phyloP scores from a whole-genome alignment of 2,888 invertebrate genomes.

The Adelphocoris suturalis region DNA sequence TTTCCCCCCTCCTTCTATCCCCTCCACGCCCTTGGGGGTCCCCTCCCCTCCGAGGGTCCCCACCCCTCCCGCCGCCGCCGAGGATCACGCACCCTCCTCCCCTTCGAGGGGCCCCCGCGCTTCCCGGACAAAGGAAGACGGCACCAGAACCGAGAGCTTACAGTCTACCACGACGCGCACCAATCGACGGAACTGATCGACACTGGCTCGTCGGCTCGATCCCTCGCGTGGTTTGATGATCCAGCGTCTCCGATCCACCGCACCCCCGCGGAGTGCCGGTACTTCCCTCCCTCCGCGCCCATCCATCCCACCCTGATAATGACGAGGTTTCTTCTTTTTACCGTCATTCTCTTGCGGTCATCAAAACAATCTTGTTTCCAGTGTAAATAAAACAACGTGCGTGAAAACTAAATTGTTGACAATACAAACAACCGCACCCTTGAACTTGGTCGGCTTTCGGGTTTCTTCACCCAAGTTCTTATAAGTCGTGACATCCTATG shows the following conservation, averaged over 20 bases:
- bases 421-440: neutral
- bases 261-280: conserved; percentile 18
- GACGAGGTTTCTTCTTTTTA: neutral
- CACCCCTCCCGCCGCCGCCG: neutral
- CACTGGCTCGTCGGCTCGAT: neutral
- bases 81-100: conserved; percentile 32
- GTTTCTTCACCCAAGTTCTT: neutral
- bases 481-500: neutral
- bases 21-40: neutral
- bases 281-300: neutral
- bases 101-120: neutral
- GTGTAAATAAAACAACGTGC: neutral
- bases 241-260: neutral
- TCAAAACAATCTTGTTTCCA: neutral
- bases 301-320: neutral
- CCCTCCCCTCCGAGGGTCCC: neutral
- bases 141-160: conserved; percentile 26
- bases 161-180: conserved; percentile 47
- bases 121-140: conserved; percentile 41
- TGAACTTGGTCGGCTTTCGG: neutral
- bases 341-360: neutral
- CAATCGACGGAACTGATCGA: neutral
- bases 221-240: conserved; percentile 22
- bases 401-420: conserved; percentile 1
- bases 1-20: neutral